phyloP scores from a whole-genome alignment of 1,140 invertebrate genomes.

The Drosophila novamexicana region DNA sequence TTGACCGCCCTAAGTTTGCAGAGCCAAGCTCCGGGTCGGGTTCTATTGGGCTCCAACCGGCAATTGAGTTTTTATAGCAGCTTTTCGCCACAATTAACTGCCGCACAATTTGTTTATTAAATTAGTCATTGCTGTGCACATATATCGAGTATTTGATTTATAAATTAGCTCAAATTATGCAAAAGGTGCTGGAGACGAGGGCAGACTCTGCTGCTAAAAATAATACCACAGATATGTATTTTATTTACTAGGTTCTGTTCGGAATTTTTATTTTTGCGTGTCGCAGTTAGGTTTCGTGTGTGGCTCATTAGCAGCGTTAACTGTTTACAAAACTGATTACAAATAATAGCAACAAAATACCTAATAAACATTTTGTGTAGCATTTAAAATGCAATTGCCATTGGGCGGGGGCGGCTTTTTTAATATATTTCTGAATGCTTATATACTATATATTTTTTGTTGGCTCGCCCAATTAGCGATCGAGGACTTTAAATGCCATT shows the following conservation, averaged over 20 bases:
- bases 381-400: conserved; percentile 54
- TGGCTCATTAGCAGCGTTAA: conserved; percentile 58
- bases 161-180: conserved; percentile 73
- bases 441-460: neutral
- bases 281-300: conserved; percentile 44
- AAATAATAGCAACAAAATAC: conserved; percentile 24
- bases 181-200: conserved; percentile 1
- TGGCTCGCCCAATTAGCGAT: conserved; percentile 58
- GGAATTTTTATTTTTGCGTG: conserved; percentile 12
- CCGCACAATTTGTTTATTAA: conserved; percentile 59
- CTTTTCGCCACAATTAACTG: conserved; percentile 57
- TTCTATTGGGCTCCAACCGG: neutral
- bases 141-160: conserved; percentile 57
- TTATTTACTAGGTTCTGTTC: conserved; percentile 26
- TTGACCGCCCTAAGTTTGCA: conserved; percentile 1
- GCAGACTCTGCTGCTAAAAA: conserved; percentile 49
- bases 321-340: conserved; percentile 40
- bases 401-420: neutral
- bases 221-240: conserved; percentile 29
- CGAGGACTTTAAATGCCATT: conserved; percentile 29
- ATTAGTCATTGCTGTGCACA: conserved; percentile 37
- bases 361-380: conserved; percentile 28
- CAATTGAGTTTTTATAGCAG: conserved; percentile 1
- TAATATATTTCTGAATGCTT: neutral
- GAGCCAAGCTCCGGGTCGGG: neutral